These are phyloP conservation scores for Cartodere bifasciata DNA, from an alignment of 2,888 invertebrate species.

Conservation along the genomic window DNA sequence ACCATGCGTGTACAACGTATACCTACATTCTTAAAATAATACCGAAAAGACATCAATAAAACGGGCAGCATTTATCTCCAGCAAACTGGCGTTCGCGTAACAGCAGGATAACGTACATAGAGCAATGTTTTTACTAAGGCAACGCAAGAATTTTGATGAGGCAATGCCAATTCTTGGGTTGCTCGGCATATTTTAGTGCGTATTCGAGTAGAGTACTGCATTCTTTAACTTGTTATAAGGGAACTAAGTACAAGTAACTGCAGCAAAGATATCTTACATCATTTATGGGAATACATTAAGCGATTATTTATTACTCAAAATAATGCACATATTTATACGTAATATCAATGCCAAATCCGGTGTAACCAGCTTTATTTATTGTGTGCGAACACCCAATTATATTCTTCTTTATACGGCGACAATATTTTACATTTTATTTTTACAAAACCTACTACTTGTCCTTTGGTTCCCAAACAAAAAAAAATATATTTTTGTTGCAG, in stretches of 20 bases:
- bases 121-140: slow-evolving; percentile 14
- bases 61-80: slow-evolving; percentile 14
- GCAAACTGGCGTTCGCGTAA: slow-evolving; percentile 14
- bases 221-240: slow-evolving; percentile 7
- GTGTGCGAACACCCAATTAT: slow-evolving; percentile 16
- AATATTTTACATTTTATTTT: no score
- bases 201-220: slow-evolving; percentile 5
- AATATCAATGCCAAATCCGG: slow-evolving; percentile 4
- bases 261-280: slow-evolving; percentile 10
- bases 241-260: no score
- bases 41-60: slow-evolving; percentile 13
- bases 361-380: slow-evolving; percentile 14
- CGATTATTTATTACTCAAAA: slow-evolving; percentile 14
- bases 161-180: slow-evolving; percentile 11
- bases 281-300: slow-evolving; percentile 12
- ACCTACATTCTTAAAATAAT: slow-evolving; percentile 11
- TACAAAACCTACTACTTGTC: no score
- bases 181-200: slow-evolving; percentile 3
- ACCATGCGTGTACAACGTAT: no score
- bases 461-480: no score
- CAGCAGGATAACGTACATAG: slow-evolving; percentile 18
- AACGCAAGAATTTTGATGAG: slow-evolving; percentile 19
- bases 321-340: slow-evolving; percentile 12
- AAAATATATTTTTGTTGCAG: no score
- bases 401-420: no score